A percentile compares a stretch with the other conserved stretches of the same genome.
Evolutionary conservation across 2,888 invertebrate genomes (phyloP).

Genomic region (Ceriagrion tenellum): DNA sequence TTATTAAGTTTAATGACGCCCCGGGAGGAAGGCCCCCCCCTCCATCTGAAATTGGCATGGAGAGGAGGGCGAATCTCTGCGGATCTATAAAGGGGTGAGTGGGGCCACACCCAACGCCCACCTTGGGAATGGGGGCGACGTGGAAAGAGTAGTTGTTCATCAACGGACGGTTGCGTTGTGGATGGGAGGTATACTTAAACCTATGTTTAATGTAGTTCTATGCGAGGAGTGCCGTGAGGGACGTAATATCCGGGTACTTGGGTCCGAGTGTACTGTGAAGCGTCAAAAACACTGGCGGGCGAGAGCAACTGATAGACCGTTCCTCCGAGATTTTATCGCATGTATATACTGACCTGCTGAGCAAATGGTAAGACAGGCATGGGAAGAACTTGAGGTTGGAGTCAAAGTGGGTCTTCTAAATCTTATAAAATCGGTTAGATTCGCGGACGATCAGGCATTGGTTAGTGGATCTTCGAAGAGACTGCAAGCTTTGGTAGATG

Average conservation of each 20-base stretch:
- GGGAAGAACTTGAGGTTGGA: too few species aligned
- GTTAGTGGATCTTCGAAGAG: too few species aligned
- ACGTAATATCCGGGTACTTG: not conserved
- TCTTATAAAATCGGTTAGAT: too few species aligned
- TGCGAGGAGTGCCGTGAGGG: not conserved
- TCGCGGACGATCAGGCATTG: too few species aligned
- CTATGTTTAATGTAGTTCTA: not conserved
- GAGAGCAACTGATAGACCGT: not conserved
- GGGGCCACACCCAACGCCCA: not conserved
- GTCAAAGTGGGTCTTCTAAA: too few species aligned
- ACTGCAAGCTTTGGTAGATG: too few species aligned
- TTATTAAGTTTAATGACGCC: slow-evolving; percentile 66
- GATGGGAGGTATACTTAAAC: too few species aligned
- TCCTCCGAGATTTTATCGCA: too few species aligned
- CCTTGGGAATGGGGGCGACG: not conserved
- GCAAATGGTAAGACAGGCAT: too few species aligned
- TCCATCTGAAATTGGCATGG: slow-evolving; percentile 49
- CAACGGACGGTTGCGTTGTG: not conserved
- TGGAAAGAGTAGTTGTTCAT: not conserved
- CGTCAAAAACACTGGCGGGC: not conserved
- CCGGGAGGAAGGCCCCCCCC: not conserved
- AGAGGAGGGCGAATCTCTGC: not conserved
- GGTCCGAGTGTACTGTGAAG: not conserved
- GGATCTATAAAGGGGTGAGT: not conserved
- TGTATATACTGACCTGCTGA: too few species aligned